Evolutionary conservation across 2,888 invertebrate species (phyloP).

Genomic region (Caenorhabditis japonica): DNA sequence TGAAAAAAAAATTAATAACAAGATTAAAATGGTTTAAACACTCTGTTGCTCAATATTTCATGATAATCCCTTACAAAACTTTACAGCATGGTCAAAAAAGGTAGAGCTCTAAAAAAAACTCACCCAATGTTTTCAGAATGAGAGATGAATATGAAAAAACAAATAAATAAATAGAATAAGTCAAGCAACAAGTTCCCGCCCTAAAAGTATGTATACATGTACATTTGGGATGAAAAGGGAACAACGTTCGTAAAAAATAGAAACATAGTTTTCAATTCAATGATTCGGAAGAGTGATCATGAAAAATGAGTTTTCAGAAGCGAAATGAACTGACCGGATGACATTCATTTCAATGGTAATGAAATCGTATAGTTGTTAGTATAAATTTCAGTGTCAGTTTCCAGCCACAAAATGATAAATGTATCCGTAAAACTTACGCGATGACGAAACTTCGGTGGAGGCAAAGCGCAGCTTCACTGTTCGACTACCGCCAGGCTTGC

Average conservation of each 20-base stretch:
- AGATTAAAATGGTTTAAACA: too few relatives aligned
- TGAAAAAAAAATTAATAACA: too few relatives aligned
- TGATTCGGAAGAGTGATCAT: conserved; percentile 21
- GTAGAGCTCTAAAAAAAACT: too few relatives aligned
- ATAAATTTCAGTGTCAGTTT: not conserved
- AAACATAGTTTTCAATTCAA: conserved; percentile 25
- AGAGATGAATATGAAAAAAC: too few relatives aligned
- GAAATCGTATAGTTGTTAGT: conserved; percentile 16
- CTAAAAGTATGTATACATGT: not conserved
- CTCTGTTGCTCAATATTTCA: too few relatives aligned
- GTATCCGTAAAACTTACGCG: conserved; percentile 24
- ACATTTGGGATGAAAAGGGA: conserved; percentile 11
- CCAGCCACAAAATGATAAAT: conserved; percentile 1
- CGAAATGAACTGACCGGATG: not conserved
- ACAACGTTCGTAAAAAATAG: conserved; percentile 18
- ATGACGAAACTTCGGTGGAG: conserved; percentile 28
- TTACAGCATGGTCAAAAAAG: too few relatives aligned
- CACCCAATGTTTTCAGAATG: too few relatives aligned
- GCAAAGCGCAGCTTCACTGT: conserved; percentile 54
- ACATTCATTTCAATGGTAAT: conserved; percentile 20
- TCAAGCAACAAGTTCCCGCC: too few relatives aligned
- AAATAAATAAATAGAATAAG: too few relatives aligned
- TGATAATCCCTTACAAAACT: too few relatives aligned
- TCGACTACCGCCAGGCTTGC: conserved; percentile 46
- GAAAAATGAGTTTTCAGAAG: conserved; percentile 19